Evolutionary conservation across 2,888 invertebrate species (phyloP).

Genomic region (Drosophila phalerata): DNA sequence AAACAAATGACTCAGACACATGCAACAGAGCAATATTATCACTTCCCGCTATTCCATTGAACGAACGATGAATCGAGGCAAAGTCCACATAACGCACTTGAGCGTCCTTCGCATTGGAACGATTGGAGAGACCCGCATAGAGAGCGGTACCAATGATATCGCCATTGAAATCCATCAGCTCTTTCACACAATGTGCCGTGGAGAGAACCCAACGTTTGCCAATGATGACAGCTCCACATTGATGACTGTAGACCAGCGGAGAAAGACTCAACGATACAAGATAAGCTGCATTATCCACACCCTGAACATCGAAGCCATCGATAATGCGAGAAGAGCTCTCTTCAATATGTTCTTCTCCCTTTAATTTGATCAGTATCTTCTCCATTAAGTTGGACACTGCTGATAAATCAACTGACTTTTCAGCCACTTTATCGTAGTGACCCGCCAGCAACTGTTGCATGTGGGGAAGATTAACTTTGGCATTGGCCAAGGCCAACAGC

Average conservation of each 20-base stretch:
- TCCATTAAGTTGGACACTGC: conserved; percentile 30
- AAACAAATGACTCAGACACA: conserved; percentile 76
- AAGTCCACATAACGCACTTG: conserved; percentile 80
- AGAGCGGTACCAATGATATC: conserved; percentile 64
- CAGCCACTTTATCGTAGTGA: conserved; percentile 25
- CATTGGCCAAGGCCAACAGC: conserved; percentile 50
- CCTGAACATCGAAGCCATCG: conserved; percentile 72
- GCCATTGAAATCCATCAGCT: conserved; percentile 56
- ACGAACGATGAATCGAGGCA: conserved; percentile 82
- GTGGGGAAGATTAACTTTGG: conserved; percentile 35
- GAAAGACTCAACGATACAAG: conserved; percentile 76
- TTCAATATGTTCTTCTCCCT: not conserved
- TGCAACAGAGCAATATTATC: conserved; percentile 87
- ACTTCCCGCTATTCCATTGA: conserved; percentile 83
- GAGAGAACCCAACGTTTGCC: conserved; percentile 84
- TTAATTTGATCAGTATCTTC: conserved; percentile 26
- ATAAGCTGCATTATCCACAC: conserved; percentile 70
- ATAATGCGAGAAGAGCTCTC: conserved; percentile 66
- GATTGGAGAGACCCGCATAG: conserved; percentile 76
- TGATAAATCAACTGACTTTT: not conserved
- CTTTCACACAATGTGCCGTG: conserved; percentile 80
- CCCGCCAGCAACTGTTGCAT: conserved; percentile 49
- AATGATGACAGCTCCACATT: conserved; percentile 86
- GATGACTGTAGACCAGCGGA: conserved; percentile 76
- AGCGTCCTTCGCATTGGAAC: conserved; percentile 60